These are phyloP conservation scores for Strix uralensis DNA, from an alignment of 2,113 vertebrate genomes.

Conservation along the genomic window DNA sequence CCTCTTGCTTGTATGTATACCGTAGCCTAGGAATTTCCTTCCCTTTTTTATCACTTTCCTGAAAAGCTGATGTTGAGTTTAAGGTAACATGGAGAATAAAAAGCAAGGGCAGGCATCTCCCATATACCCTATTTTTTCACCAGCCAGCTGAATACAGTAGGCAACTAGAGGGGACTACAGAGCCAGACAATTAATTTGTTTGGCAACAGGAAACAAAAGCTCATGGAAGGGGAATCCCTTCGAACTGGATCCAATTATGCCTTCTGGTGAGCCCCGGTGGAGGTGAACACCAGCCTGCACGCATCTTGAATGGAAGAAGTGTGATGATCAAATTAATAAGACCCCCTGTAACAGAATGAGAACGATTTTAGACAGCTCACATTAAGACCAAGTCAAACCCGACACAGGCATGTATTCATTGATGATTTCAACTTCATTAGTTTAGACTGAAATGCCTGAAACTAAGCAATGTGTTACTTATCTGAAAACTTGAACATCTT, in stretches of 20 bases:
- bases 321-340: neutral
- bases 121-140: neutral
- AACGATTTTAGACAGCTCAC: neutral
- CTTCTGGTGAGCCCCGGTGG: neutral
- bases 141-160: neutral
- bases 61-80: neutral
- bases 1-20: neutral
- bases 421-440: neutral
- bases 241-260: neutral
- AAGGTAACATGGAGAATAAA: neutral
- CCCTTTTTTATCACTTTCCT: neutral
- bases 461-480: neutral
- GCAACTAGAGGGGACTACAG: neutral
- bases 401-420: neutral
- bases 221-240: neutral
- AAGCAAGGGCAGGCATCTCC: neutral
- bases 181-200: neutral
- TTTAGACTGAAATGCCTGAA: neutral
- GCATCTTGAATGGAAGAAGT: neutral
- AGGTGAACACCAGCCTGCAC: neutral
- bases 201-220: neutral
- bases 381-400: neutral
- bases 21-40: neutral
- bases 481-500: neutral
- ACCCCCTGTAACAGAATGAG: neutral